Conservation (phyloP, 2,797 vertebrate species). For the Pseudomugil gertrudae region DNA sequence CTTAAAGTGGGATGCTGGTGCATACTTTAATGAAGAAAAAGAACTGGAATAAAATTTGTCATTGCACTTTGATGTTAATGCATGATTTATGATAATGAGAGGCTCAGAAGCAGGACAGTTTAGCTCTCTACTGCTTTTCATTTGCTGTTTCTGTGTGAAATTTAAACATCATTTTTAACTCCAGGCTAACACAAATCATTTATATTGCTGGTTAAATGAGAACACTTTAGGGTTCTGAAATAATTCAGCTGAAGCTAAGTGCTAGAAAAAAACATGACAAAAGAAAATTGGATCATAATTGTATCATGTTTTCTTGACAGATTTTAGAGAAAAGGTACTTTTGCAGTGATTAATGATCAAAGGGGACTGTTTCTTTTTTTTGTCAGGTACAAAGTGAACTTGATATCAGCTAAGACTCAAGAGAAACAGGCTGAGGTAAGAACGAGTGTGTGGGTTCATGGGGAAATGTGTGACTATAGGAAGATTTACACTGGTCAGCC, state of each 20-base stretch:
- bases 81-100: slow-evolving; percentile 60
- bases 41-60: slow-evolving; percentile 38
- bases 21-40: slow-evolving; percentile 45
- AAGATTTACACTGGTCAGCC: neutral
- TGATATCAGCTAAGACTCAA: slow-evolving; percentile 89
- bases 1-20: slow-evolving; percentile 19
- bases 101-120: slow-evolving; percentile 25
- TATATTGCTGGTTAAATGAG: slow-evolving; percentile 41
- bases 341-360: slow-evolving; percentile 14
- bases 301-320: slow-evolving; percentile 13
- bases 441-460: neutral
- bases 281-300: slow-evolving; percentile 34
- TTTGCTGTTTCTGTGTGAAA: slow-evolving; percentile 12
- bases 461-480: slow-evolving; percentile 12
- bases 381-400: slow-evolving; percentile 88
- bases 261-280: slow-evolving; percentile 13
- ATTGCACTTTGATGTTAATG: slow-evolving; percentile 40
- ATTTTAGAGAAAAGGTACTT: slow-evolving; percentile 15
- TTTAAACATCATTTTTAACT: slow-evolving; percentile 36
- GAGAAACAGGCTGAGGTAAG: slow-evolving; percentile 85
- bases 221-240: slow-evolving; percentile 29
- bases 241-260: slow-evolving; percentile 27
- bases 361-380: slow-evolving; percentile 9
- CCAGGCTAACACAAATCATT: slow-evolving; percentile 27
- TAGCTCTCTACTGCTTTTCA: slow-evolving; percentile 11